Conservation (phyloP, 2,113 vertebrate genomes). For the Seriola quinqueradiata region DNA sequence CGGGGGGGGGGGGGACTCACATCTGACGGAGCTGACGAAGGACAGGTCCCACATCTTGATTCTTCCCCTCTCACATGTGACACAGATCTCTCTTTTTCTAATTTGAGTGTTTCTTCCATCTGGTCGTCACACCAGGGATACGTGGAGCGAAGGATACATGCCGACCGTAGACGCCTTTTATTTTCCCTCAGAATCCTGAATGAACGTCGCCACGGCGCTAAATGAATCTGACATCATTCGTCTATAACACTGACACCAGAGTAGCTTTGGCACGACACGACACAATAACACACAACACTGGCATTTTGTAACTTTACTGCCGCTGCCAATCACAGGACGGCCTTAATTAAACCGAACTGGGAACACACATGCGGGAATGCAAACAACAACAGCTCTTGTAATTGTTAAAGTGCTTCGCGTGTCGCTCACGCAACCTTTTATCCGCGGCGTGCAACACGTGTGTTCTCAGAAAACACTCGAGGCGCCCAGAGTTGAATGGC, state of each 20-base stretch:
- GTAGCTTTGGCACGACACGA: not conserved
- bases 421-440: not conserved
- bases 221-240: not conserved
- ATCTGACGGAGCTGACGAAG: not conserved
- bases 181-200: not conserved
- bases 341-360: not conserved
- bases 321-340: not conserved
- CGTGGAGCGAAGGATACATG: not conserved
- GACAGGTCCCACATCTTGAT: not conserved
- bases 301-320: not conserved
- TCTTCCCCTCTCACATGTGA: constrained; percentile 30
- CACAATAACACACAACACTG: not conserved
- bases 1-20: no score
- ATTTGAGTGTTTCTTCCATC: constrained; percentile 17
- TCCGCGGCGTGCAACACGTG: not conserved
- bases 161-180: not conserved
- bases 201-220: not conserved
- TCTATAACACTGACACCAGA: not conserved
- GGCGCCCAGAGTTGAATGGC: not conserved
- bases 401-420: not conserved
- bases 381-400: not conserved
- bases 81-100: constrained; percentile 14
- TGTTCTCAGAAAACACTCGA: not conserved
- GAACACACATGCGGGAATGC: not conserved
- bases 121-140: constrained; percentile 1